Percentiles rank a stretch among this genome's conserved stretches.
phyloP scores from a whole-genome alignment of 2,113 vertebrate genomes.

The Alethe castanea region DNA sequence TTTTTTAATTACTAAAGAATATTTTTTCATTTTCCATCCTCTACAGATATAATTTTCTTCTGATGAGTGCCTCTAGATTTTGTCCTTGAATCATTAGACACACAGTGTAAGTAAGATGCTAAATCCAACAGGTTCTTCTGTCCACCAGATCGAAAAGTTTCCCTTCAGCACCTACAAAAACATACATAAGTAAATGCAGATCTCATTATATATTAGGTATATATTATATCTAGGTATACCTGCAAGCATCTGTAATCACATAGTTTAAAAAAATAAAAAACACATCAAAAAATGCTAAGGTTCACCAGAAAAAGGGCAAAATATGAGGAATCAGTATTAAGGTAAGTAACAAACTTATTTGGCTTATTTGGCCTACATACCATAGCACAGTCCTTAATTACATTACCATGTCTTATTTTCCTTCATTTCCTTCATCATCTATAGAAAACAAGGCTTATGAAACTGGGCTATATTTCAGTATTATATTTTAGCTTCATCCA shows the following conservation, averaged over 20 bases:
- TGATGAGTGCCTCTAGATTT: conserved; percentile 37
- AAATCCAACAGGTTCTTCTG: background rate
- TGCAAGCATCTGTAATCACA: background rate
- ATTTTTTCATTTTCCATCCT: conserved; percentile 23
- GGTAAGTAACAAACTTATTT: background rate
- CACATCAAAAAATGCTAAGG: background rate
- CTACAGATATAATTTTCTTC: conserved; percentile 14
- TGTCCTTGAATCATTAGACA: conserved; percentile 16
- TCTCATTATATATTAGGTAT: background rate
- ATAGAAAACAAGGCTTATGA: background rate
- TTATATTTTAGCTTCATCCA: background rate
- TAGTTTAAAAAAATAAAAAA: background rate
- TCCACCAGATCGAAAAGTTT: background rate
- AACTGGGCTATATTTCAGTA: background rate
- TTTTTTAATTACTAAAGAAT: background rate
- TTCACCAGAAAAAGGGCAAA: background rate
- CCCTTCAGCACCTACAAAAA: background rate
- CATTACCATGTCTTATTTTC: background rate
- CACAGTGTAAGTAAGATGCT: background rate
- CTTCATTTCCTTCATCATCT: background rate
- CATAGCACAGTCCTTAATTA: background rate
- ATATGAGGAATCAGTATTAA: background rate
- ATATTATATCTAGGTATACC: background rate
- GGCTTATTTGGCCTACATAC: background rate
- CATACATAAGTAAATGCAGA: background rate